A percentile compares a stretch with the other conserved stretches of the same genome.
Conservation (phyloP, 2,888 invertebrate species). For the Holacanthella duospinosa region DNA sequence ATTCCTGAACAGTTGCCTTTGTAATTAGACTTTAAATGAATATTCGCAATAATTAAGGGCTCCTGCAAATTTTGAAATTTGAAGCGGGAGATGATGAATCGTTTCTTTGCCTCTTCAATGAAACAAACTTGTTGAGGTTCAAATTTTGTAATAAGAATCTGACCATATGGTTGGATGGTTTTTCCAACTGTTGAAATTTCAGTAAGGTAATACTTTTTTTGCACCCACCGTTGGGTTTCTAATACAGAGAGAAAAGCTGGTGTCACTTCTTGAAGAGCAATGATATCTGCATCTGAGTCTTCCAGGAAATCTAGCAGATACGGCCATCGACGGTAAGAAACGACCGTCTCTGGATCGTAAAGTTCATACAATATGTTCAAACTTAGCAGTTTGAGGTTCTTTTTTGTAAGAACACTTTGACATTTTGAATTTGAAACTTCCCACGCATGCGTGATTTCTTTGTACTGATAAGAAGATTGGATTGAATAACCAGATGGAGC, state of each 20-base stretch:
- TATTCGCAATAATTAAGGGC: background rate
- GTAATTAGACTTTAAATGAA: conserved; percentile 3
- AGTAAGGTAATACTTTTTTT: conserved; percentile 2
- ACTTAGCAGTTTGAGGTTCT: background rate
- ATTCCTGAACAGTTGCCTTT: background rate
- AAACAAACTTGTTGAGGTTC: background rate
- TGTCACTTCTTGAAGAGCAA: conserved; percentile 8
- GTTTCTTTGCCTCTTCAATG: background rate
- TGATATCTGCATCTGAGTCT: conserved; percentile 6
- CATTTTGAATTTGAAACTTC: background rate
- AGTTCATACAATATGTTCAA: conserved; percentile 4
- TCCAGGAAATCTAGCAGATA: conserved; percentile 7
- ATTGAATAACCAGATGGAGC: background rate
- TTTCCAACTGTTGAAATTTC: background rate
- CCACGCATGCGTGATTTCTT: background rate
- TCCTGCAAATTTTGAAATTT: background rate
- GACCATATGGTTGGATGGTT: conserved; percentile 3
- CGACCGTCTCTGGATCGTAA: background rate
- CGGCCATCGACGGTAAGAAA: background rate
- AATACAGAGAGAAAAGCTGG: background rate
- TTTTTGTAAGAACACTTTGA: background rate
- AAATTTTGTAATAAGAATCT: conserved; percentile 1
- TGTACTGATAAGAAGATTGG: background rate
- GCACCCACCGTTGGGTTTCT: background rate
- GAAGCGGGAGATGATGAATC: background rate